Percentiles rank a stretch among this genome's conserved stretches.
Conservation (phyloP, 2,888 invertebrate species). For the Perithous albicinctus region DNA sequence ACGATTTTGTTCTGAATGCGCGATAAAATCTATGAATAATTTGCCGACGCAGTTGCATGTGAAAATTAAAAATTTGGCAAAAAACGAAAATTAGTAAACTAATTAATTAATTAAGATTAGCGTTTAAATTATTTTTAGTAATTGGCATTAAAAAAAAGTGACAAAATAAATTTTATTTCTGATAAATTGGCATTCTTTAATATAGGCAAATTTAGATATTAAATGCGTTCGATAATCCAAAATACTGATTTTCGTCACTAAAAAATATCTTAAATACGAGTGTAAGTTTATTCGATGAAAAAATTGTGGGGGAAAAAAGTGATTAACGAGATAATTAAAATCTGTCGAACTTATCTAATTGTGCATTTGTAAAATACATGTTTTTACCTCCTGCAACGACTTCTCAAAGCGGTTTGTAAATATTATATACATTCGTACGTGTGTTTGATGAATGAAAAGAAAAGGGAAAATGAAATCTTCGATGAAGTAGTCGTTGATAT, state of each 20-base stretch:
- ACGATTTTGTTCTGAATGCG: slow-evolving; percentile 91
- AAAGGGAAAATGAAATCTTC: slow-evolving; percentile 47
- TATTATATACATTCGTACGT: slow-evolving; percentile 62
- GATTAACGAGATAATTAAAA: background rate
- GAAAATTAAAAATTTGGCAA: slow-evolving; percentile 86
- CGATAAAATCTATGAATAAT: slow-evolving; percentile 85
- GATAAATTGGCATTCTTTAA: no score
- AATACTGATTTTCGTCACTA: no score
- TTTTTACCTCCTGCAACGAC: slow-evolving; percentile 17
- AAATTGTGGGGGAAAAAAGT: background rate
- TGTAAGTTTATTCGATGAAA: no score
- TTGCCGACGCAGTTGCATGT: slow-evolving; percentile 90
- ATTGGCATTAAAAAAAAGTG: no score
- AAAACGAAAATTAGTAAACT: slow-evolving; percentile 57
- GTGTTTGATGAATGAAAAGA: slow-evolving; percentile 30
- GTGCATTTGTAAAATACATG: slow-evolving; percentile 45
- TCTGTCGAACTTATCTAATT: slow-evolving; percentile 21
- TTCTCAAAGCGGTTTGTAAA: slow-evolving; percentile 25
- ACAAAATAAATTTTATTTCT: no score
- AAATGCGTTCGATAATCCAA: no score
- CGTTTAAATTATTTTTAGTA: no score
- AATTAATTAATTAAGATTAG: no score
- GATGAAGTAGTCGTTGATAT: slow-evolving; percentile 47
- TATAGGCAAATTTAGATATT: no score
- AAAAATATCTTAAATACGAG: no score